Percentiles rank a stretch among this genome's conserved stretches.
These are phyloP conservation scores for Eupeodes corollae DNA, from an alignment of 1,140 invertebrate genomes.

Conservation along the genomic window DNA sequence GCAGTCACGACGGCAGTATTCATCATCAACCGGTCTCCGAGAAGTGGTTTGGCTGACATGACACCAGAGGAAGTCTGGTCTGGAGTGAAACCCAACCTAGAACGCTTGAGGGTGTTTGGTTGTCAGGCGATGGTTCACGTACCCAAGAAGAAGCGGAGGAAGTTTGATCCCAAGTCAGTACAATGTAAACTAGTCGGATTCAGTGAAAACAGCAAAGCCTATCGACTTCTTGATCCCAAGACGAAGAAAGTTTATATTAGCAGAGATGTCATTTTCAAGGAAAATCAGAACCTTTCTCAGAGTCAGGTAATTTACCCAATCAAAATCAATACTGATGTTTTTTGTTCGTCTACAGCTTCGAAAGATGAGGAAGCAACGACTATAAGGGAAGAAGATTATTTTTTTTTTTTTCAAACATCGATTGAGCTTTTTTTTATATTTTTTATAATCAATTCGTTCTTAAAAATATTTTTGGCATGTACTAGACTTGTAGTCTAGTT, in stretches of 20 bases:
- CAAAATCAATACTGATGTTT: no score
- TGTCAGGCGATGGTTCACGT: slow-evolving; percentile 31
- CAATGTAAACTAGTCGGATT: slow-evolving; percentile 30
- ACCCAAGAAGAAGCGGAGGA: slow-evolving; percentile 21
- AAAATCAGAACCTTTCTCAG: no score
- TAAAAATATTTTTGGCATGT: no score
- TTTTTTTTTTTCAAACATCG: no score
- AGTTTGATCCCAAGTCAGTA: slow-evolving; percentile 21
- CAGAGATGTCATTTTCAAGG: no score
- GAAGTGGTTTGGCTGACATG: slow-evolving; percentile 17
- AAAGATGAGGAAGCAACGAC: no score
- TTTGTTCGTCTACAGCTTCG: no score
- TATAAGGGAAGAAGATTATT: no score
- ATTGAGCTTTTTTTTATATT: no score
- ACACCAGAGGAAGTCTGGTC: slow-evolving; percentile 14
- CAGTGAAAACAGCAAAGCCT: slow-evolving; percentile 16
- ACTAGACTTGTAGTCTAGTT: no score
- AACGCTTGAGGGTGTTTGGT: slow-evolving; percentile 27
- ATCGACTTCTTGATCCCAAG: slow-evolving; percentile 18
- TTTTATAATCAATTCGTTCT: no score
- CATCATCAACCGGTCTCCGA: slow-evolving; percentile 25
- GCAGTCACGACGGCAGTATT: slow-evolving; percentile 13
- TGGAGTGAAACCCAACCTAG: slow-evolving; percentile 14
- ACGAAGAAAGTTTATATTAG: slow-evolving; percentile 1
- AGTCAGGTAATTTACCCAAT: no score